Percentiles rank a stretch among this genome's conserved stretches.
phyloP scores from a whole-genome alignment of 2,113 vertebrate genomes.

The Brachypteracias leptosomus region DNA sequence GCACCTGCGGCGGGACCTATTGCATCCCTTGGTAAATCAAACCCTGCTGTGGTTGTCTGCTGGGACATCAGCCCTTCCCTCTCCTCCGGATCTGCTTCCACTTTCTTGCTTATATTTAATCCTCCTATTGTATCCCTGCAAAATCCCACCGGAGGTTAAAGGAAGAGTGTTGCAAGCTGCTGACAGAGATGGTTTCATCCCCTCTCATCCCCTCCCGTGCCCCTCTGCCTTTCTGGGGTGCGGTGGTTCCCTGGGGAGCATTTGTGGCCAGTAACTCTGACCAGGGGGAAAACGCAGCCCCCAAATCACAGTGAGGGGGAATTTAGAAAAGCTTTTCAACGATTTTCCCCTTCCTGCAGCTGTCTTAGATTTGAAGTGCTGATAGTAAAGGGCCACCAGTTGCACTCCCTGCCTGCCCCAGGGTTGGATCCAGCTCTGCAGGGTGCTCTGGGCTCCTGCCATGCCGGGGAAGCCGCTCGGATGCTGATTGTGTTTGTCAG shows the following conservation, averaged over 20 bases:
- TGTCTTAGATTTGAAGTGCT: background rate
- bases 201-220: background rate
- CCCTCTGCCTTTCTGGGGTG: background rate
- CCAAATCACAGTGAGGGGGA: background rate
- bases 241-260: background rate
- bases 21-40: background rate
- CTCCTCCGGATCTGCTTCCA: background rate
- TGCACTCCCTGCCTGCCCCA: background rate
- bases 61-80: background rate
- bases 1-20: background rate
- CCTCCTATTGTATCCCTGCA: background rate
- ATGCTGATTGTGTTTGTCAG: constrained; percentile 73
- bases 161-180: background rate
- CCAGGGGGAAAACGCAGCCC: background rate
- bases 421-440: rapidly evolving
- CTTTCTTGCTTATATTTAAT: constrained; percentile 27
- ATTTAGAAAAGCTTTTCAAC: background rate
- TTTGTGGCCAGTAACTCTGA: background rate
- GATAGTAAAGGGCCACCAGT: background rate
- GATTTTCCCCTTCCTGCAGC: background rate
- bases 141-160: background rate
- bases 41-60: background rate
- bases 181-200: background rate
- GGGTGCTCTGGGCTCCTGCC: background rate
- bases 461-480: background rate